Evolutionary conservation across 2,113 vertebrate genomes (phyloP), one percentile per base, ranked within the genome.

Genomic region (Panthera uncia): DNA sequence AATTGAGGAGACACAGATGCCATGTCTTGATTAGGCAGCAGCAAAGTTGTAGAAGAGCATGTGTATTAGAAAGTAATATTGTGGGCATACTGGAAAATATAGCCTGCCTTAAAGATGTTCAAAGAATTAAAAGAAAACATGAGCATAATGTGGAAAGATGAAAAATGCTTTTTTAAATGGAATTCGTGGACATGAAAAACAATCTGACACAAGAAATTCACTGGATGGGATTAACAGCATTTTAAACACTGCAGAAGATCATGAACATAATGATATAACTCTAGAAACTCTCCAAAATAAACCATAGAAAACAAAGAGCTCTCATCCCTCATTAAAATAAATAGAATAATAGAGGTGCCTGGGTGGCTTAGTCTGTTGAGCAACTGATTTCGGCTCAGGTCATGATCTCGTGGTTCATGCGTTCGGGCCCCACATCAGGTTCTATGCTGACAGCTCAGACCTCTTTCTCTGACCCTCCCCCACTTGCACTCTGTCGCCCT

Each of bases 81-180:
- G 31, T 69, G 68, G 82, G 14, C 68, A 52, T 36, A 74, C 55
- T 74, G 50, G 48, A 50, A 91, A 79, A 91, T 48, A 69, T 1
- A 68, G 65, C 29, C n/a, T 78, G 82, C 19, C 45, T 52, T 36
- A 61, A 84, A 74, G 25, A 27, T 36, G 23, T 45, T 84, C 41
- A 61, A 48, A 92, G 50, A 82, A 71, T 82, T 82, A 82, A 81
- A 82, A 90, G 61, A 66, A 92, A 83, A 83, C 50, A 73, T n/a
- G 15, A 73, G 82, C 69, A 79, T 52, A 57, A 74, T 31, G 10
- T n/a, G 38, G 38, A 31, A 11, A 38, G 57, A 71, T 66, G 1
- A 78, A 55, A 68, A 33, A 52, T 25, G 52, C 16, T 78, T 76
- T 27, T 57, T 14, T 19, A n/a, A 86, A 52, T 71, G 65, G 50